Percentiles rank a stretch among this genome's conserved stretches.
Conservation (phyloP, 23 tunicate genomes). For the Halocynthia roretzi region DNA sequence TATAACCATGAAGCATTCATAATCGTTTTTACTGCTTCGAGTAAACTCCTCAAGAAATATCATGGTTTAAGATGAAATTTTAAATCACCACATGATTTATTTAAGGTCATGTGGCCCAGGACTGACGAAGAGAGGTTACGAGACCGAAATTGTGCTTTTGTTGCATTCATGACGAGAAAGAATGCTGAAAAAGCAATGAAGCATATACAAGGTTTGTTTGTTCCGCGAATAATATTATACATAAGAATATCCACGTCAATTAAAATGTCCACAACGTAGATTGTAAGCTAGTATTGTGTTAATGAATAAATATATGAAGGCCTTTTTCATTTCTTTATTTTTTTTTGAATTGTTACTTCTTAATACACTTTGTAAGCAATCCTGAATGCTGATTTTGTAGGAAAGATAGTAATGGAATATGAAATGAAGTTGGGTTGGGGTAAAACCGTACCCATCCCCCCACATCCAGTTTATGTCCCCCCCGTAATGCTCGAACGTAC, state of each 20-base stretch:
- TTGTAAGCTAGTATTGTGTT: too few species aligned
- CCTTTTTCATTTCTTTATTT: neutral
- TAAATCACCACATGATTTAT: neutral
- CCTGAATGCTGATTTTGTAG: constrained; percentile 1
- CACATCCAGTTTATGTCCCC: constrained; percentile 92
- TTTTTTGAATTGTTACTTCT: neutral
- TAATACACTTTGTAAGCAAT: neutral
- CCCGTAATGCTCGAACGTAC: constrained; percentile 72
- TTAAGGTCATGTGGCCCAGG: constrained; percentile 94
- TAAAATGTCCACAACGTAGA: neutral
- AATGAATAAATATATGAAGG: neutral
- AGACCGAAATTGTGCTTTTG: constrained; percentile 92
- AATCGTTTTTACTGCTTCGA: too few species aligned
- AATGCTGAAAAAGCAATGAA: constrained; percentile 88
- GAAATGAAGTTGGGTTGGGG: constrained; percentile 99
- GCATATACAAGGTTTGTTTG: constrained; percentile 69
- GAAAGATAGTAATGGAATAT: constrained; percentile 43
- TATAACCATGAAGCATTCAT: too few species aligned
- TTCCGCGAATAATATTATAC: neutral
- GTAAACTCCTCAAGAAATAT: too few species aligned
- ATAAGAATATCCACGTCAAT: neutral
- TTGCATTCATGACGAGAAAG: constrained; percentile 93
- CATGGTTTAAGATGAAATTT: too few species aligned
- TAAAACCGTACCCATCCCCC: constrained; percentile 84
- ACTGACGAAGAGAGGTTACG: constrained; percentile 86